Percentiles rank a stretch among this genome's conserved stretches.
These are phyloP conservation scores for Bungarus multicinctus DNA, from an alignment of 2,113 vertebrate species.

Conservation along the genomic window DNA sequence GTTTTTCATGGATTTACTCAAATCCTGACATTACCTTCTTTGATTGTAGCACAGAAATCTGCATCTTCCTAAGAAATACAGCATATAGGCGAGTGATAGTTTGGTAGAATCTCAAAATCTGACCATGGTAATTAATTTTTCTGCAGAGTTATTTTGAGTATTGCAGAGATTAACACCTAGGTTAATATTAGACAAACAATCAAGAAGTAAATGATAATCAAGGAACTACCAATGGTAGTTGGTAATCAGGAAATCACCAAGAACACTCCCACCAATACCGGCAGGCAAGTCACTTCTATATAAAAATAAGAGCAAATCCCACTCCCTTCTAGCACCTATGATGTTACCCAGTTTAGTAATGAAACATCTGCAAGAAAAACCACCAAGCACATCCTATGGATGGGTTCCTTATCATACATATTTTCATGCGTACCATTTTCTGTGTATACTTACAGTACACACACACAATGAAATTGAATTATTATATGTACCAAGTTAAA, in stretches of 20 bases:
- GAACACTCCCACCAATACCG: neutral
- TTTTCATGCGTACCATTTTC: neutral
- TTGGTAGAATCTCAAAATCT: neutral
- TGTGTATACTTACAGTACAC: neutral
- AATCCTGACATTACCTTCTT: neutral
- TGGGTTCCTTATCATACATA: neutral
- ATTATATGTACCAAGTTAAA: neutral
- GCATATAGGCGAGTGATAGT: neutral
- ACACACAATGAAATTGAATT: neutral
- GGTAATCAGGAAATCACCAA: neutral
- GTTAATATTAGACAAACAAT: neutral
- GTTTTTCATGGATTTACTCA: neutral
- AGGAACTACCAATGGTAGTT: neutral
- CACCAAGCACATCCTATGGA: neutral
- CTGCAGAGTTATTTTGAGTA: neutral
- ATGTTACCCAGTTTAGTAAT: neutral
- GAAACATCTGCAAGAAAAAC: neutral
- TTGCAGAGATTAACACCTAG: neutral
- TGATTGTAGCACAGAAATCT: neutral
- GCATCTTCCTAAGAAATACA: slow-evolving; percentile 35
- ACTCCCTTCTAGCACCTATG: neutral
- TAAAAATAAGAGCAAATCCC: neutral
- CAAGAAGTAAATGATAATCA: neutral
- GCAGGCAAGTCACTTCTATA: neutral
- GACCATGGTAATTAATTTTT: neutral